A percentile compares a stretch with the other conserved stretches of the same genome.
phyloP scores from a whole-genome alignment of 2,888 invertebrate species.

The Periphyllus acericola region DNA sequence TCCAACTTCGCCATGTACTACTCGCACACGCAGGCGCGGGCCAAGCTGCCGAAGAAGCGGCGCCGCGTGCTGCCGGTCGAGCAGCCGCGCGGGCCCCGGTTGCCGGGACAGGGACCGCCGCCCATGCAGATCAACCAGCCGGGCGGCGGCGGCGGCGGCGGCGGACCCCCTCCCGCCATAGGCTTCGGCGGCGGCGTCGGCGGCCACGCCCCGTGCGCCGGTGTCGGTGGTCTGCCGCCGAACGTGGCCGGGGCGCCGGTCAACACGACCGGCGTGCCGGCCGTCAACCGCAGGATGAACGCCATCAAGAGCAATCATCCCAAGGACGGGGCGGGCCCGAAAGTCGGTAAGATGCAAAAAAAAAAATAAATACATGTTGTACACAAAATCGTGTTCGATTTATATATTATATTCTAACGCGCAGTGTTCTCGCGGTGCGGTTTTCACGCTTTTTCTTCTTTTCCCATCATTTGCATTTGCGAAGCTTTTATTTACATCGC shows the following conservation, averaged over 20 bases:
- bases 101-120: constrained; percentile 66
- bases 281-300: constrained; percentile 81
- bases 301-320: constrained; percentile 89
- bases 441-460: no score
- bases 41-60: constrained; percentile 98
- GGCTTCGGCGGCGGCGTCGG: constrained; percentile 65
- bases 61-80: constrained; percentile 96
- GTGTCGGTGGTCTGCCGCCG: constrained; percentile 68
- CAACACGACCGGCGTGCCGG: constrained; percentile 65
- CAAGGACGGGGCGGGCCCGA: constrained; percentile 81
- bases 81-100: constrained; percentile 78
- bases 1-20: constrained; percentile 99
- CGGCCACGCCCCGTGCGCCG: constrained; percentile 65
- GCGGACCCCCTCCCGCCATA: constrained; percentile 63
- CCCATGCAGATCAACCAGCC: constrained; percentile 66
- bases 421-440: no score
- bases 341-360: constrained; percentile 76
- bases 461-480: no score
- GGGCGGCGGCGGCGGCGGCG: constrained; percentile 67
- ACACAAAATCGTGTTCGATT: no score
- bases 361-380: no score
- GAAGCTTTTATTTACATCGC: no score
- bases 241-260: constrained; percentile 66
- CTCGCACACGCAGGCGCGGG: constrained; percentile 92
- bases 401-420: no score